Evolutionary conservation across 2,888 invertebrate species (phyloP), one percentile per base, ranked within the genome.

Genomic region (Drosophila diplacantha): DNA sequence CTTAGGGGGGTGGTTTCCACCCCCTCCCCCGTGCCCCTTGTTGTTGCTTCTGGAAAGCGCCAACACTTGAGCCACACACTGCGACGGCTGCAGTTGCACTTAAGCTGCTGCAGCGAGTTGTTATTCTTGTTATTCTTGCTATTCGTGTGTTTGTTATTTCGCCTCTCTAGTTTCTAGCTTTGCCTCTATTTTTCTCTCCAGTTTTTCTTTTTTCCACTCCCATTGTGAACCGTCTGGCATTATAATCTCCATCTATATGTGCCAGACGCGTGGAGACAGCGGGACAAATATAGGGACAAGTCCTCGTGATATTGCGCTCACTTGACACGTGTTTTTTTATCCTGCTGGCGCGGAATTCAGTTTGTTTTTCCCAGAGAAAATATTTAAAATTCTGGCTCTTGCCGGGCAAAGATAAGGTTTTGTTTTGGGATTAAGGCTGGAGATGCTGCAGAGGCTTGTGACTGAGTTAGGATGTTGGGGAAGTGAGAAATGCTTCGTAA

Each of bases 51-150:
- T 32, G 29, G 16, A 60, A 53, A 49, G 53, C 60, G 26, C 16
- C 35, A 58, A 43, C 73, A 69, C 71, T 73, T 59, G 71, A 75
- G 68, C 22, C 57, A 57, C 31, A 46, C 54, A 38, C 46, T 39
- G 61, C 41, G 44, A 59, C 58, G 65, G 83, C 81, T 69, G 81
- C 81, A 71, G 71, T 53, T 61, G 69, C 63, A 73, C 78, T 70
- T 59, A 58, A 71, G 71, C 46, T 56, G 49, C 67, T 65, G 46
- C 63, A 52, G 53, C 73, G 56, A 54, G 62, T 32, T 37, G 46
- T 69, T 69, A 63, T 62, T 62, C 38, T 38, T 22, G 56, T 18
- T 44, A 62, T 61, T 62, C 31, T 38, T 22, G 56, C 11, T 12
- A 29, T 29, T 46, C 44, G 31, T 46, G 44, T 46, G 54, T 57